Conservation (phyloP, 2,888 invertebrate genomes). For the Acronicta leporina region DNA sequence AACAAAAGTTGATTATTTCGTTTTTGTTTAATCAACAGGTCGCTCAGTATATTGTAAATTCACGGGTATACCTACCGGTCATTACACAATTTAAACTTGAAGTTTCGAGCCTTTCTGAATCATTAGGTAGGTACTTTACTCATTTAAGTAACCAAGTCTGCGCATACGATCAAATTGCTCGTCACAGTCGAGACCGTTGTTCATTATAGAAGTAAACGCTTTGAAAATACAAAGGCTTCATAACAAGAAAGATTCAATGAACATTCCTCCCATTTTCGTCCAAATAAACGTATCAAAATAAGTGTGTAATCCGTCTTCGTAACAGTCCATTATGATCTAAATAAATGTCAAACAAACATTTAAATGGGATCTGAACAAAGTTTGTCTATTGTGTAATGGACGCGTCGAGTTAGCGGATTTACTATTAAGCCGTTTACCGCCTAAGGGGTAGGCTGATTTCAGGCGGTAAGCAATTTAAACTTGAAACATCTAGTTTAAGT, state of each 20-base stretch:
- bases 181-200: neutral
- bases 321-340: slow-evolving; percentile 15
- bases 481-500: neutral
- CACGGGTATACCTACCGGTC: no score
- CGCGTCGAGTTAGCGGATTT: slow-evolving; percentile 20
- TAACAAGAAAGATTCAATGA: slow-evolving; percentile 25
- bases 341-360: slow-evolving; percentile 25
- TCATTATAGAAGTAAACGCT: neutral
- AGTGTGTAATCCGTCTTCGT: slow-evolving; percentile 18
- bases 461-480: slow-evolving; percentile 16
- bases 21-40: no score
- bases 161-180: no score
- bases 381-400: slow-evolving; percentile 35
- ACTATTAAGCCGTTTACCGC: slow-evolving; percentile 16
- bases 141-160: no score
- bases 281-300: slow-evolving; percentile 22
- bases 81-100: no score
- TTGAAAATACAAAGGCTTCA: neutral
- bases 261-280: slow-evolving; percentile 13
- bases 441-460: slow-evolving; percentile 6
- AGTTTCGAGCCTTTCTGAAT: no score
- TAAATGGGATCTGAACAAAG: slow-evolving; percentile 24
- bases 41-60: no score
- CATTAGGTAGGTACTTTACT: no score
- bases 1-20: no score